Percentiles rank a stretch among this genome's conserved stretches.
Conservation (phyloP, 1,140 invertebrate species). For the Cydia fagiglandana region DNA sequence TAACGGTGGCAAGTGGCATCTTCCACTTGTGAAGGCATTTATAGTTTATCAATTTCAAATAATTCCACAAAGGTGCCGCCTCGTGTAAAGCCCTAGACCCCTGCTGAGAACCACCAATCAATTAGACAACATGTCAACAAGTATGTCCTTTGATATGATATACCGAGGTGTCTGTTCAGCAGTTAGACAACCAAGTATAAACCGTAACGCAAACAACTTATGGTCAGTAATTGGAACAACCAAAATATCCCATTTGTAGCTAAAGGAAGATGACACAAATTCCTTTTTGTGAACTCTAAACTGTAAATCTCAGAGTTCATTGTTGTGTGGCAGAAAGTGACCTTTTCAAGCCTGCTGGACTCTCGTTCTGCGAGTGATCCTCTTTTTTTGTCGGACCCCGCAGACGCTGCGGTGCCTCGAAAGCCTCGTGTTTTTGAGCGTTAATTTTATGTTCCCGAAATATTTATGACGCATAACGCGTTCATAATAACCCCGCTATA, state of each 20-base stretch:
- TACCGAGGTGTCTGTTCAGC: conserved; percentile 44
- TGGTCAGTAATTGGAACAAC: conserved; percentile 49
- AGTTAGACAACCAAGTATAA: conserved; percentile 53
- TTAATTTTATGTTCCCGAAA: conserved; percentile 79
- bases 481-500: conserved; percentile 72
- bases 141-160: conserved; percentile 73
- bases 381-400: conserved; percentile 67
- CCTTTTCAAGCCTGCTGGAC: conserved; percentile 49
- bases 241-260: conserved; percentile 36
- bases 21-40: conserved; percentile 72
- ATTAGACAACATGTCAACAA: conserved; percentile 80
- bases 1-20: conserved; percentile 77
- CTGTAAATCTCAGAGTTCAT: conserved; percentile 35
- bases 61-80: conserved; percentile 75
- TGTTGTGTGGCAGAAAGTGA: conserved; percentile 37
- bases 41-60: conserved; percentile 77
- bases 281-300: conserved; percentile 43
- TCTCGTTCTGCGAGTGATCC: conserved; percentile 67
- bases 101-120: conserved; percentile 75
- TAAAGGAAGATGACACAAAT: conserved; percentile 28
- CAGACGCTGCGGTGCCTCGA: conserved; percentile 76
- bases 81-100: conserved; percentile 66
- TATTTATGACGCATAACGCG: conserved; percentile 78
- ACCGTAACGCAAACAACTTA: conserved; percentile 65
- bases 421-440: conserved; percentile 75